These are phyloP conservation scores for Momotus momota DNA, from an alignment of 2,797 vertebrate genomes.

Conservation along the genomic window DNA sequence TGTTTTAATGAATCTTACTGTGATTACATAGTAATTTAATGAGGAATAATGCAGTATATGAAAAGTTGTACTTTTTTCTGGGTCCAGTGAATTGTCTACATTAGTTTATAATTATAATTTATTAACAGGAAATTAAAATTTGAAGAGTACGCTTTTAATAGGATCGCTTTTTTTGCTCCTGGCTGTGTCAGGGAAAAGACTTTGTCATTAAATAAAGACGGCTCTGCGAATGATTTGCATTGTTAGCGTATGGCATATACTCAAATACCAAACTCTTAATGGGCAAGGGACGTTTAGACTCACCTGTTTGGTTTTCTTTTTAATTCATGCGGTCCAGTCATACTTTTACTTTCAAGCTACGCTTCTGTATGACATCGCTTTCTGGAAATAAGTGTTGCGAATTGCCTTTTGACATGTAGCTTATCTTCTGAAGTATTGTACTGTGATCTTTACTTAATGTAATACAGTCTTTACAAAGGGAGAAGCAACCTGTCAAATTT, in stretches of 20 bases:
- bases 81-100: not conserved
- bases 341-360: not conserved
- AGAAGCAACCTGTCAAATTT: slow-evolving; percentile 10
- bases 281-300: not conserved
- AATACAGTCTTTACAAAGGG: not conserved
- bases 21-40: not conserved
- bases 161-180: not conserved
- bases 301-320: not conserved
- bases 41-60: not conserved
- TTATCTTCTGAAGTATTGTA: slow-evolving; percentile 5
- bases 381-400: not conserved
- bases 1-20: not conserved
- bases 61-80: not conserved
- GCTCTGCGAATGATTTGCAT: not conserved
- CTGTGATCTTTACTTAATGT: slow-evolving; percentile 33
- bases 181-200: not conserved
- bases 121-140: not conserved
- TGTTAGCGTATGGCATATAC: not conserved
- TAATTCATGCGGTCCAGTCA: not conserved
- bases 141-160: not conserved
- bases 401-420: not conserved
- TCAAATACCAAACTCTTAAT: not conserved
- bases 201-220: not conserved
- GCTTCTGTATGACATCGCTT: not conserved
- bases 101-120: not conserved